Conservation (phyloP, 2,888 invertebrate genomes). For the Sphaeridia pumilis region DNA sequence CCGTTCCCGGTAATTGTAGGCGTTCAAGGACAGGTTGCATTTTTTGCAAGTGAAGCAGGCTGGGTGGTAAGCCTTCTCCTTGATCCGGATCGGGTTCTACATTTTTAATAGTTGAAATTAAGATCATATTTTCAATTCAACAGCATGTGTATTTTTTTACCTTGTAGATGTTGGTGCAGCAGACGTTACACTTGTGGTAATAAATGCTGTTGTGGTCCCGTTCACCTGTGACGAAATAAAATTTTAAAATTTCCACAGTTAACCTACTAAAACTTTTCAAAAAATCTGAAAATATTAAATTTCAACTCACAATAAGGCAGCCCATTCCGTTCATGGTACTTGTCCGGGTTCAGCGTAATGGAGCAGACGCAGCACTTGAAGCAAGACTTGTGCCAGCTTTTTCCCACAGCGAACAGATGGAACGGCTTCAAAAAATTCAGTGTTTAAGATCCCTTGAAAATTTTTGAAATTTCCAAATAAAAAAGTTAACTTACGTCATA, state of each 20-base stretch:
- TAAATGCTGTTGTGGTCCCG: constrained; percentile 13
- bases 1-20: constrained; percentile 6
- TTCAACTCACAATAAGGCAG: constrained; percentile 13
- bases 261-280: no score
- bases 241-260: no score
- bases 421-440: constrained; percentile 6
- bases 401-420: constrained; percentile 12
- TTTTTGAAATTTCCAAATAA: not conserved
- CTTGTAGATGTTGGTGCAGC: constrained; percentile 13
- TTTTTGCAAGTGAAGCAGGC: constrained; percentile 14
- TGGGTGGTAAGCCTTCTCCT: constrained; percentile 4
- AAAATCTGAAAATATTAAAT: no score
- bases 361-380: constrained; percentile 10
- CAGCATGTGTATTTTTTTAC: not conserved
- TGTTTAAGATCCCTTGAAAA: not conserved
- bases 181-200: constrained; percentile 12
- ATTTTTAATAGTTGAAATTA: not conserved
- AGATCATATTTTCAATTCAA: not conserved
- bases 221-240: no score
- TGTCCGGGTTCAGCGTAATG: constrained; percentile 8
- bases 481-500: constrained; percentile 8
- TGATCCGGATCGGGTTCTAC: constrained; percentile 8
- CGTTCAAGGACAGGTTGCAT: constrained; percentile 2
- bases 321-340: constrained; percentile 12
- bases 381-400: constrained; percentile 15